These are phyloP conservation scores for Gymnocheta viridis DNA, from an alignment of 2,888 invertebrate genomes.

Conservation along the genomic window DNA sequence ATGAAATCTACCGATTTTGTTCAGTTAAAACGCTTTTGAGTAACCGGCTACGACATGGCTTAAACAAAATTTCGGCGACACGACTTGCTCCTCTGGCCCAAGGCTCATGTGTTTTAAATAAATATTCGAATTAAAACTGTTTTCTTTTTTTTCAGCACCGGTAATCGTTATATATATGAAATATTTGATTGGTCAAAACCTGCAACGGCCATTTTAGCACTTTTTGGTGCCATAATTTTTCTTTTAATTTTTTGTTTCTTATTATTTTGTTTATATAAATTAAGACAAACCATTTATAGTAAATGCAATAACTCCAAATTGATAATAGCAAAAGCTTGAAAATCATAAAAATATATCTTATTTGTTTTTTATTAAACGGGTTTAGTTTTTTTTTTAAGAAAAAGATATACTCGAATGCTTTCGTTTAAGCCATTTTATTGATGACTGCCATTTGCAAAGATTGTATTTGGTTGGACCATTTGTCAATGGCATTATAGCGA, in stretches of 20 bases:
- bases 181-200: conserved; percentile 89
- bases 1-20: too few relatives aligned
- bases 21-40: too few relatives aligned
- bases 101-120: not conserved
- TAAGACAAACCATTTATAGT: conserved; percentile 59
- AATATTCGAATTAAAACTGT: not conserved
- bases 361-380: not conserved
- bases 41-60: too few relatives aligned
- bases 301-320: conserved; percentile 58
- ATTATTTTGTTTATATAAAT: conserved; percentile 73
- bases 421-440: conserved; percentile 90
- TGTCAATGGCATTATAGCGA: conserved; percentile 95
- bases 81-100: too few relatives aligned
- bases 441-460: conserved; percentile 94
- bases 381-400: conserved; percentile 1
- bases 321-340: conserved; percentile 47
- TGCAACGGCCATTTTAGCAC: conserved; percentile 77
- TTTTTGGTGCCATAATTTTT: conserved; percentile 73
- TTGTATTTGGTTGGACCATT: conserved; percentile 96
- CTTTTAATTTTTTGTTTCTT: conserved; percentile 72
- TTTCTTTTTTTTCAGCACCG: conserved; percentile 79
- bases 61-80: too few relatives aligned
- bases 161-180: conserved; percentile 86
- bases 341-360: not conserved
- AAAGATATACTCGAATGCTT: conserved; percentile 20